Conservation (phyloP, 2,113 vertebrate species). For the Cygnus atratus region DNA sequence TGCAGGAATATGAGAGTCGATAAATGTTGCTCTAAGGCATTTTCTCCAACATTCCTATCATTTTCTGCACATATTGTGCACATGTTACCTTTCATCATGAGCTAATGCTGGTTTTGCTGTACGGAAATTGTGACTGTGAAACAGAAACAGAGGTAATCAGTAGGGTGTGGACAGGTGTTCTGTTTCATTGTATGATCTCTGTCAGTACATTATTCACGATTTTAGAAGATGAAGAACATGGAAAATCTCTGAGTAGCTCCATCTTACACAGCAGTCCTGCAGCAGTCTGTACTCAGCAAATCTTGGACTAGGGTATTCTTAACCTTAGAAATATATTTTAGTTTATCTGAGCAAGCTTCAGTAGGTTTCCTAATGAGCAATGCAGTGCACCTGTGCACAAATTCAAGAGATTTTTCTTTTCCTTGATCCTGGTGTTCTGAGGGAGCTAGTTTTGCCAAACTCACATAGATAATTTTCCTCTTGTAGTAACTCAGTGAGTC, state of each 20-base stretch:
- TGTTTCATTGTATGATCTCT: not conserved
- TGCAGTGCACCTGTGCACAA: not conserved
- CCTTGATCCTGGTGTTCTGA: not conserved
- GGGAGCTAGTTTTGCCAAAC: not conserved
- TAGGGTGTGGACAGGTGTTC: not conserved
- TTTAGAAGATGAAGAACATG: not conserved
- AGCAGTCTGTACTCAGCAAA: not conserved
- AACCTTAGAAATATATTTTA: not conserved
- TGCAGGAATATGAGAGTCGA: not conserved
- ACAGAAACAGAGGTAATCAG: not conserved
- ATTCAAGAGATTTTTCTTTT: not conserved
- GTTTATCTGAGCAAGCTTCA: not conserved
- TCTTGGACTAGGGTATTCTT: not conserved
- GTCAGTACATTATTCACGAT: not conserved
- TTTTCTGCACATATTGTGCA: not conserved
- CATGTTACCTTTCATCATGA: not conserved
- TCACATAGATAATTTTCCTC: conserved; percentile 11
- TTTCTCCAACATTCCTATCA: not conserved
- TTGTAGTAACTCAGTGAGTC: conserved; percentile 18
- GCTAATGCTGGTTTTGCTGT: not conserved
- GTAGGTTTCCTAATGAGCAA: not conserved
- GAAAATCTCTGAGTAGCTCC: not conserved
- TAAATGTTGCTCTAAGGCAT: not conserved
- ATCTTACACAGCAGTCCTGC: not conserved
- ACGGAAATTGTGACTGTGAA: not conserved